Evolutionary conservation across 2,797 vertebrate genomes (phyloP).

Genomic region (Glossophaga mutica): DNA sequence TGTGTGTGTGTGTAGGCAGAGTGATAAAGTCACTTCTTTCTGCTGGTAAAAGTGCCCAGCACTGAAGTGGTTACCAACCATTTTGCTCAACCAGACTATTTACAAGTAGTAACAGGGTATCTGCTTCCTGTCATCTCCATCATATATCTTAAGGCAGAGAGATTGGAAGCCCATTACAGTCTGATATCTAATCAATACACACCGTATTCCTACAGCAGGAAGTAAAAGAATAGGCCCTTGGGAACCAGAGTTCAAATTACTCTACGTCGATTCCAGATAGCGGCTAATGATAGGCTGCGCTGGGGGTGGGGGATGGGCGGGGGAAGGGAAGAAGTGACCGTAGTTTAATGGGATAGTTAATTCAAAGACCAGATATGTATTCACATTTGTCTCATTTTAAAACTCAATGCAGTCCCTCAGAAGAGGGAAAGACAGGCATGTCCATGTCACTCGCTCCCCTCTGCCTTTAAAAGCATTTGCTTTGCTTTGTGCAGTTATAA

Average conservation of each 20-base stretch:
- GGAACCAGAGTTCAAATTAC: conserved; percentile 99
- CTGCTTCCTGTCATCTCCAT: conserved; percentile 97
- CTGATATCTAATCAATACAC: conserved; percentile 99
- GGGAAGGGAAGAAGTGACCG: background rate
- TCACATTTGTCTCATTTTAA: conserved; percentile 75
- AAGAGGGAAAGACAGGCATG: background rate
- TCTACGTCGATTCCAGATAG: conserved; percentile 94
- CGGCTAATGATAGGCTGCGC: conserved; percentile 92
- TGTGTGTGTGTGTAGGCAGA: conserved; percentile 42
- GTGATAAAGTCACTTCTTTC: conserved; percentile 47
- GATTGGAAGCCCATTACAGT: conserved; percentile 99
- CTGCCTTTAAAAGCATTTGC: background rate
- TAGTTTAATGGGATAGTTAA: conserved; percentile 79
- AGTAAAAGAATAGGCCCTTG: conserved; percentile 99
- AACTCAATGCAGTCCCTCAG: conserved; percentile 26
- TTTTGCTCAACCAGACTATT: conserved; percentile 96
- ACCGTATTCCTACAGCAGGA: conserved; percentile 99
- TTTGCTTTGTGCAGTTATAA: background rate
- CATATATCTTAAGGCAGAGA: conserved; percentile 95
- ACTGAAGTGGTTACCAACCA: conserved; percentile 89
- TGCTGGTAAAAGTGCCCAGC: conserved; percentile 77
- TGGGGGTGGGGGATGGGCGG: conserved; percentile 75
- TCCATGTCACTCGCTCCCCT: background rate
- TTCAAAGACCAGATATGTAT: conserved; percentile 72
- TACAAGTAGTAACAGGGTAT: conserved; percentile 94